A percentile compares a stretch with the other conserved stretches of the same genome.
These are phyloP conservation scores for Heliothis virescens DNA, from an alignment of 1,140 invertebrate species.

Conservation along the genomic window DNA sequence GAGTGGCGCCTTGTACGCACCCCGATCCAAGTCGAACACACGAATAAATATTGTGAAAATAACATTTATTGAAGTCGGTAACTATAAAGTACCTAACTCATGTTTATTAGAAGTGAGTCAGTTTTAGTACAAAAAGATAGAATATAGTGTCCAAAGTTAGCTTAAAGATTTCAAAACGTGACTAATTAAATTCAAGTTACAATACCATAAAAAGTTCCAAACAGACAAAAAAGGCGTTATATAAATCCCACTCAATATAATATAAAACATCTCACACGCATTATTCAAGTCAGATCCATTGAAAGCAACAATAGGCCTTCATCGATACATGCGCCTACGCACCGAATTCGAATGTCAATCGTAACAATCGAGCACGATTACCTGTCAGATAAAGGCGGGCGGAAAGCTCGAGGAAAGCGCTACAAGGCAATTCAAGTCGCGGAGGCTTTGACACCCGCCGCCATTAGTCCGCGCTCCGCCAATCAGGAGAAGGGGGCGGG, in stretches of 20 bases:
- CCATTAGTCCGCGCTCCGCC: slow-evolving; percentile 72
- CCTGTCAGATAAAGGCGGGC: slow-evolving; percentile 74
- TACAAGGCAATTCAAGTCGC: slow-evolving; percentile 43
- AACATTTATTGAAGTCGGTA: slow-evolving; percentile 1
- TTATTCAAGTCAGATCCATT: slow-evolving; percentile 39
- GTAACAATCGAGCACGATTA: slow-evolving; percentile 60
- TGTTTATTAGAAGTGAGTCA: not conserved
- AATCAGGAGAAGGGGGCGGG: slow-evolving; percentile 72
- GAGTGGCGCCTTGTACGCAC: slow-evolving; percentile 29
- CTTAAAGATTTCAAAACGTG: no score
- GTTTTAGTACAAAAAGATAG: not conserved
- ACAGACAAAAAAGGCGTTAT: not conserved
- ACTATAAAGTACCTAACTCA: slow-evolving; percentile 19
- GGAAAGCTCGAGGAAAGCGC: slow-evolving; percentile 69
- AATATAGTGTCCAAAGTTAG: not conserved
- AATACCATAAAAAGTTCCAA: not conserved
- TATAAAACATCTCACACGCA: slow-evolving; percentile 38
- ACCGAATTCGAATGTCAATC: slow-evolving; percentile 65
- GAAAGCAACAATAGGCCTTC: slow-evolving; percentile 51
- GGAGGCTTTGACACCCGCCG: slow-evolving; percentile 69
- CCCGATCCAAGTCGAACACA: not conserved
- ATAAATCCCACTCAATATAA: slow-evolving; percentile 22
- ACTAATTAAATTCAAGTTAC: not conserved
- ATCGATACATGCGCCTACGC: slow-evolving; percentile 70
- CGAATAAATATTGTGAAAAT: slow-evolving; percentile 27